Conservation (phyloP, 2,113 vertebrate genomes). For the Festucalex cinctus region DNA sequence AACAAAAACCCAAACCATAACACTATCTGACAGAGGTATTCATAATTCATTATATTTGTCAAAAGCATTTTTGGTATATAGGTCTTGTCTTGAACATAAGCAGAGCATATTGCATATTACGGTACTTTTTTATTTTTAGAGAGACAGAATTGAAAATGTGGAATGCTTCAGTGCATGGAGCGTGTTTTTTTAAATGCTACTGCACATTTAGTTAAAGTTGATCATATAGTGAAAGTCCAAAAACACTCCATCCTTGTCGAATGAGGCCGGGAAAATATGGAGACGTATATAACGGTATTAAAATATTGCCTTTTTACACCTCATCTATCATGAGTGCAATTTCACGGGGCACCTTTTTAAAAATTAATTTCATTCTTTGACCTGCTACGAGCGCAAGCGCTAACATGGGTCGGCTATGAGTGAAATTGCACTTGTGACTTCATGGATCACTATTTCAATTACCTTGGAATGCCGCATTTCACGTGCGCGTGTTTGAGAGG, state of each 20-base stretch:
- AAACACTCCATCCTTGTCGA: constrained; percentile 28
- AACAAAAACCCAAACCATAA: no score
- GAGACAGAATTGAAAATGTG: background rate
- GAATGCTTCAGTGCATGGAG: background rate
- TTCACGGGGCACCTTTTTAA: constrained; percentile 86
- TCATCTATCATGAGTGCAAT: constrained; percentile 88
- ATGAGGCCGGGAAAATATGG: constrained; percentile 30
- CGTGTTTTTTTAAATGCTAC: background rate
- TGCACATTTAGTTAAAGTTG: background rate
- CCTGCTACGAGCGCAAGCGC: constrained; percentile 81
- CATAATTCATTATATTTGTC: no score
- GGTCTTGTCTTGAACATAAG: background rate
- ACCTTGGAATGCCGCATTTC: constrained; percentile 75
- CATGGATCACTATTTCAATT: constrained; percentile 85
- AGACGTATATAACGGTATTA: constrained; percentile 79
- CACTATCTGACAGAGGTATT: no score
- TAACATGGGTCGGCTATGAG: constrained; percentile 81
- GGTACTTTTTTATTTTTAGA: background rate
- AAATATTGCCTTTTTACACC: constrained; percentile 90
- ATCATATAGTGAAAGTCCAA: constrained; percentile 16
- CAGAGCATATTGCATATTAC: background rate
- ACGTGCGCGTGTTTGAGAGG: background rate
- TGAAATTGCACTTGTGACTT: constrained; percentile 82
- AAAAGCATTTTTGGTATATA: background rate
- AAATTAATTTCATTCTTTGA: constrained; percentile 90